A percentile compares a stretch with the other conserved stretches of the same genome.
Conservation (phyloP, 2,113 vertebrate species). For the Rhabdornis inornatus region DNA sequence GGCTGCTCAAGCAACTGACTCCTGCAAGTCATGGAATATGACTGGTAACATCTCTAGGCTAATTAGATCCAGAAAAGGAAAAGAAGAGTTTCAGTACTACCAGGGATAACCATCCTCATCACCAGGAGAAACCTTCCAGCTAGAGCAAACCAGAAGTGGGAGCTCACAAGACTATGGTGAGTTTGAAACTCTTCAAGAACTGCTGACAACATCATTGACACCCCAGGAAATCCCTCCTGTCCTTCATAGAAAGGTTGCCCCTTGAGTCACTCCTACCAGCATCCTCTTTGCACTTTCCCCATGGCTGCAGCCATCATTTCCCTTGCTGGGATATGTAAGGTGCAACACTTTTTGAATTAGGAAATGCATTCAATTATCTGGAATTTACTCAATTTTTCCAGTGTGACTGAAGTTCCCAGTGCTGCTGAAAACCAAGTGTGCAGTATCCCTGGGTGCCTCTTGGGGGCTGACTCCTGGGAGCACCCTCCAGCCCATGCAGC, state of each 20-base stretch:
- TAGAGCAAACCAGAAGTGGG: neutral
- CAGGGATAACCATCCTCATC: neutral
- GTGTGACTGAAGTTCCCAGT: neutral
- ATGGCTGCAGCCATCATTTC: neutral
- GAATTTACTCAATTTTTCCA: neutral
- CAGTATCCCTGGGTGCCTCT: neutral
- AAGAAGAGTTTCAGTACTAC: neutral
- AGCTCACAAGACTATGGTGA: neutral
- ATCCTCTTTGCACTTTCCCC: neutral
- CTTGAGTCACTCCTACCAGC: neutral
- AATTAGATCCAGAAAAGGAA: neutral
- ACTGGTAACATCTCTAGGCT: neutral
- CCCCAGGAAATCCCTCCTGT: neutral
- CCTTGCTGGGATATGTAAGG: neutral
- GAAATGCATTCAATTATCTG: neutral
- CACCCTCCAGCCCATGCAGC: neutral
- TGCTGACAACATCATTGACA: neutral
- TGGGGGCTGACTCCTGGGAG: neutral
- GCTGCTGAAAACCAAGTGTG: rapidly evolving
- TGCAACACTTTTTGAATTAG: neutral
- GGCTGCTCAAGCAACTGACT: neutral
- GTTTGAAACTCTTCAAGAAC: neutral
- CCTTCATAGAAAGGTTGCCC: neutral
- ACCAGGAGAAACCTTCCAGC: neutral
- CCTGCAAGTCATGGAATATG: neutral